Conservation (phyloP, 1,140 invertebrate species). For the Anastrepha obliqua region DNA sequence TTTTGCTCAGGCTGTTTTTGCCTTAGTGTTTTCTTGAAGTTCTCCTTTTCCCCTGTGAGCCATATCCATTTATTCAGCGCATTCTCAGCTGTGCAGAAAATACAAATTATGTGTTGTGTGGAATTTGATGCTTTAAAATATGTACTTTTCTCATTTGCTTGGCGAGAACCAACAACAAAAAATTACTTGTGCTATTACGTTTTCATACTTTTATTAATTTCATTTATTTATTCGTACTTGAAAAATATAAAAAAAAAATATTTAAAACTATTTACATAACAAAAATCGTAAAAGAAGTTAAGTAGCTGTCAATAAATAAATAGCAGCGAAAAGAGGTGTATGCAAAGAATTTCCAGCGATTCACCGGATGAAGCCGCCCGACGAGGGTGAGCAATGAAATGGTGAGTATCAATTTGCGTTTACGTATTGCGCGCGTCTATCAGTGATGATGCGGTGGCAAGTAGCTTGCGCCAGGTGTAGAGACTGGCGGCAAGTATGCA, state of each 20-base stretch:
- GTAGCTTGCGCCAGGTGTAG: constrained; percentile 12
- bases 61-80: background rate
- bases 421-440: background rate
- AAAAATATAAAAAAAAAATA: constrained; percentile 23
- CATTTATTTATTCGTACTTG: background rate
- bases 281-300: background rate
- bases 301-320: constrained; percentile 54
- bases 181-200: background rate
- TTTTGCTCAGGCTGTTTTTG: too few relatives aligned
- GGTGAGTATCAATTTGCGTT: background rate
- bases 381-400: background rate
- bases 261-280: constrained; percentile 31
- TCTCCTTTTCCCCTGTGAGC: too few relatives aligned
- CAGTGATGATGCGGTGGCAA: constrained; percentile 49
- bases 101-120: background rate
- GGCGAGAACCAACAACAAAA: background rate
- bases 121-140: background rate
- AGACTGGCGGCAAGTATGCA: constrained; percentile 35
- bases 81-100: background rate
- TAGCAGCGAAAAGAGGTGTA: constrained; percentile 45
- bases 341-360: background rate
- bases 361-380: background rate
- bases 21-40: too few relatives aligned
- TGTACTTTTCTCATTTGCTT: too few relatives aligned
- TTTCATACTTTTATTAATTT: background rate